phyloP scores from a whole-genome alignment of 2,797 vertebrate genomes.

The Anableps anableps region DNA sequence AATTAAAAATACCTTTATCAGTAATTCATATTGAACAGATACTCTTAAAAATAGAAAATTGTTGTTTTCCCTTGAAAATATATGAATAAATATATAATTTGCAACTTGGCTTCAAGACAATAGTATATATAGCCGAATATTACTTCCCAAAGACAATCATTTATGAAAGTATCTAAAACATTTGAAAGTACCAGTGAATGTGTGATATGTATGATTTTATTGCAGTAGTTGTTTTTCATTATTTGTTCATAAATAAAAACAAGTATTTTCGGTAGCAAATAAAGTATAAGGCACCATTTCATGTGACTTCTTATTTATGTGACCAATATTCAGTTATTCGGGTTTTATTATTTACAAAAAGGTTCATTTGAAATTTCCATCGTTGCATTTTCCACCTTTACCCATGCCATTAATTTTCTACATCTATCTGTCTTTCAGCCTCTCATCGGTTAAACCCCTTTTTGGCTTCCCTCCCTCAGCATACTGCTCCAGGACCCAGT shows the following conservation, averaged over 20 bases:
- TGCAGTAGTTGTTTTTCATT: not conserved
- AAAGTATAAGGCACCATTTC: not conserved
- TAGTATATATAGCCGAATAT: too few relatives aligned
- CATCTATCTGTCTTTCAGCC: not conserved
- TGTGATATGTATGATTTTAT: not conserved
- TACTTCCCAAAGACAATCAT: too few relatives aligned
- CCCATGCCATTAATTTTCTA: not conserved
- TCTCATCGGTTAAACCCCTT: not conserved
- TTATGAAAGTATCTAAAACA: too few relatives aligned
- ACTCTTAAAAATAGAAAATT: not conserved
- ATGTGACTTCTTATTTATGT: not conserved
- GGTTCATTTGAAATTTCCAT: not conserved
- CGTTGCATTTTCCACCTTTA: not conserved
- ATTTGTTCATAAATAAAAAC: not conserved
- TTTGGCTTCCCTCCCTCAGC: constrained; percentile 1
- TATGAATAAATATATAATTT: not conserved
- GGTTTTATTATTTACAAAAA: not conserved
- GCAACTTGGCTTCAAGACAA: too few relatives aligned
- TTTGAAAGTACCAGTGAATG: too few relatives aligned
- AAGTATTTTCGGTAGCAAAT: not conserved
- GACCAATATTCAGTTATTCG: not conserved
- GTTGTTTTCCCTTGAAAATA: not conserved
- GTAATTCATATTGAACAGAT: not conserved
- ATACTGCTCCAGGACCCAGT: constrained; percentile 14
- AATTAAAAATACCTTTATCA: not conserved